Evolutionary conservation across 2,888 invertebrate genomes (phyloP), one percentile per base, ranked within the genome.

Genomic region (Scaptomyza caliginosa): DNA sequence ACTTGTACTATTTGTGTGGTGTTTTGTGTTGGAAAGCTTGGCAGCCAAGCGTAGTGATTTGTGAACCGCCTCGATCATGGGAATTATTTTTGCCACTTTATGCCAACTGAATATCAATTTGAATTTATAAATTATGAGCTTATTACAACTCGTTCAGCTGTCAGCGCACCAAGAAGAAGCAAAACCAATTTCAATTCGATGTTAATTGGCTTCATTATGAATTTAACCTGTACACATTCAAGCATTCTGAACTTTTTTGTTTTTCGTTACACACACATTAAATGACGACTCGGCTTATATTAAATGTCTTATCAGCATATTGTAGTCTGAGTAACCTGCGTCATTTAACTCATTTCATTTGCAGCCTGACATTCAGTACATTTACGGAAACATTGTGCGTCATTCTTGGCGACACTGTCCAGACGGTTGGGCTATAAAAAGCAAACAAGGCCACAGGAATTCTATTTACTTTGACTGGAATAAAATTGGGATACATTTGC

Each of bases 321-420:
- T 32, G 70, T 51, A 60, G 59, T 32, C 57, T 52, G 68, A 63
- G 40, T 69, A 82, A 87, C 84, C 84, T 84, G 86, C 56, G 24
- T 32, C 82, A 51, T 77, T 87, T 83, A 85, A 80, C 85, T 83
- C 86, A 83, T 85, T 83, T 87, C 79, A 87, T 74, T 82, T 82
- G 32, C 13, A 13, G 32, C 7, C 13, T 59, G 62, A 50, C 32
- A 32, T 13, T 32, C 5, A 6, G 32, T 32, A 13, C n/a, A 32
- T 45, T 49, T 39, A 45, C 58, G 55, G 70, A 58, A 55, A 72
- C 77, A 75, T 26, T 11, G 3, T 86, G 88, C 83, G 80, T 87
- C 84, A 84, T 82, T 79, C 79, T 74, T 83, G 80, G 80, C 88
- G 77, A 83, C 85, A 70, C 63, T 60, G 73, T 63, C 75, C 63